Evolutionary conservation across 2,113 vertebrate species (phyloP), one percentile per base, ranked within the genome.

Genomic region (Bostrychus sinensis): DNA sequence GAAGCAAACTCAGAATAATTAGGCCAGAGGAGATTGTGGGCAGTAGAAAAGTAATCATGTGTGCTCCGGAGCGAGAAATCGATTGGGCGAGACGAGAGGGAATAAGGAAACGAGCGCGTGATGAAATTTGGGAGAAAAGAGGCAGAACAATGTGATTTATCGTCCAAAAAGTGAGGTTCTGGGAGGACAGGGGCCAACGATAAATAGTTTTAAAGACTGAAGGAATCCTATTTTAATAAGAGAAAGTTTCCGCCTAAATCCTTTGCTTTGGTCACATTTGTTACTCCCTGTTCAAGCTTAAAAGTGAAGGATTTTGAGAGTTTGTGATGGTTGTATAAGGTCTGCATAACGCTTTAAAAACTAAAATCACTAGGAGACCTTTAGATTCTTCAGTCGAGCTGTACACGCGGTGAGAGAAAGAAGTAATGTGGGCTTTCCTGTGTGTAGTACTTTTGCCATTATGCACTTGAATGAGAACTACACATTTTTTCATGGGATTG

Each of bases 51-150:
- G 48, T 28, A 61, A 62, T 66, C 17, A 56, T 51, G 28, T 3
- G 39, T 30, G 28, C 51, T 50, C 20, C 37, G 32, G 42, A 38
- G 66, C 12, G 48, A 43, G 28, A 61, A 66, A 62, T 62, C 1
- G 22, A 51, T 45, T 30, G 26, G 48, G 37, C 11, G 34, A 17
- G 41, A 51, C 30, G 17, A 10, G 26, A 14, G 4, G 32, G 10
- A 56, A 62, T 4, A 42, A 23, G 14, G 55, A 17, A 38, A 26
- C 38, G 39, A 39, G 48, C 13, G 41, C 25, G 36, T 63, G 69
- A 78, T 68, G 54, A 50, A 72, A 58, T 50, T 17, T 25, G 7
- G 56, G 16, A 59, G 38, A 25, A 39, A 57, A 57, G 12, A 45
- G 23, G 9, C 51, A 34, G 23, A 62, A 46, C 41, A 58, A 56